phyloP scores from a whole-genome alignment of 1,140 invertebrate genomes.

The Tetramorium alpestre region DNA sequence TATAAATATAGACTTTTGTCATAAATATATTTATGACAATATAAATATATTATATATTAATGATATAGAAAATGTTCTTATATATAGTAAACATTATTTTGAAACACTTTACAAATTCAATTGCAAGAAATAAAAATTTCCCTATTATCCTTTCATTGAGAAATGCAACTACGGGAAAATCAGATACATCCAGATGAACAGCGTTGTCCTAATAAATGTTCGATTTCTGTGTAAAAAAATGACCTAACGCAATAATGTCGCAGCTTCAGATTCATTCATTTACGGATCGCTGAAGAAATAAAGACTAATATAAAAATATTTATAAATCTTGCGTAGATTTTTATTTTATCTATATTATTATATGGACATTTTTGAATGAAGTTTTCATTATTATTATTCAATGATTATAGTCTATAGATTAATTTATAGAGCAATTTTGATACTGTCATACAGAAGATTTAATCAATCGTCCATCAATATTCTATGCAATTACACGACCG shows the following conservation, averaged over 20 bases:
- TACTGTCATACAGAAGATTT: neutral
- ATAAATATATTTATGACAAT: too few relatives aligned
- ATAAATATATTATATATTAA: neutral
- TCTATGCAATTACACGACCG: neutral
- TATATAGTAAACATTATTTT: neutral
- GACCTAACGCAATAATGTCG: too few relatives aligned
- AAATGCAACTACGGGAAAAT: neutral
- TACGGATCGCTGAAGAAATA: neutral
- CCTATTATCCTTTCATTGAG: neutral
- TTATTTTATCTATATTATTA: neutral
- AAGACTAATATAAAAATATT: neutral
- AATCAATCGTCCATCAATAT: neutral
- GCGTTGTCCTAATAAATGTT: neutral
- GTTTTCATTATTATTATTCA: neutral
- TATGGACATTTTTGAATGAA: neutral
- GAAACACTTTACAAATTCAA: neutral
- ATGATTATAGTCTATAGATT: neutral
- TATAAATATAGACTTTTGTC: neutral
- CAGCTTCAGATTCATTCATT: neutral
- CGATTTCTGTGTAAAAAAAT: neutral
- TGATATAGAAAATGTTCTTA: neutral
- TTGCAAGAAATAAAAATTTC: neutral
- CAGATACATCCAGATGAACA: neutral
- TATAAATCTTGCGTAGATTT: neutral
- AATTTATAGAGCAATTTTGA: neutral